Evolutionary conservation across 2,797 vertebrate genomes (phyloP), one percentile per base, ranked within the genome.

Genomic region (Numenius phaeopus): DNA sequence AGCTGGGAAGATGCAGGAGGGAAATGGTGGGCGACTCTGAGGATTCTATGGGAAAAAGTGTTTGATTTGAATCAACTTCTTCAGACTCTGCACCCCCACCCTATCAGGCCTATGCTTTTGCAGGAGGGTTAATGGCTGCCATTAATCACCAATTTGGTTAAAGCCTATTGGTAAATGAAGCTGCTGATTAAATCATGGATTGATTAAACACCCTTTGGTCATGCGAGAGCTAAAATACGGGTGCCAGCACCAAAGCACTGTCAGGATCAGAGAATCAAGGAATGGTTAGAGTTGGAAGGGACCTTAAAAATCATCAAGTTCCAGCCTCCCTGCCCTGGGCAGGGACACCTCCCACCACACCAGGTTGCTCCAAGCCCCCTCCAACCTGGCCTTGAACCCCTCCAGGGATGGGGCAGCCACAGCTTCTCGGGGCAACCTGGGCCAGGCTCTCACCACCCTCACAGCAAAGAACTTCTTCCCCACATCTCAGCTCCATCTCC

Each of bases 51-150:
- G 27, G 24, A 34, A 52, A 23, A 64, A 11, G n/a, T 1, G 18
- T 14, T 66, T 15, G 2, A 1, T 24, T 12, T 10, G 15, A 44
- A 40, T 9, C 46, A 8, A 23, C 16, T 29, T 21, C 3, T 21
- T 34, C 40, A 18, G 54, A 40, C 22, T 10, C 49, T 7, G 6
- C 50, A 30, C 27, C 10, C 4, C 32, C 32, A 26, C 42, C 32
- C 2, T 1, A 7, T 6, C 3, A n/a, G 37, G 55, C 23, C 42
- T 4, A 10, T 4, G 22, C 15, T 29, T 61, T 29, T 55, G 49
- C 62, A 39, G 37, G 42, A 30, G 66, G 24, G 30, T 64, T 49
- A 34, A 34, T 3, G 30, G 42, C 37, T 71, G 34, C 30, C 10
- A 17, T 40, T 40, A n/a, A 47, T 72, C 42, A 65, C 23, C 50